A percentile compares a stretch with the other conserved stretches of the same genome.
phyloP scores from a whole-genome alignment of 92 coral and sea anemone genomes.

The Porites lobata region DNA sequence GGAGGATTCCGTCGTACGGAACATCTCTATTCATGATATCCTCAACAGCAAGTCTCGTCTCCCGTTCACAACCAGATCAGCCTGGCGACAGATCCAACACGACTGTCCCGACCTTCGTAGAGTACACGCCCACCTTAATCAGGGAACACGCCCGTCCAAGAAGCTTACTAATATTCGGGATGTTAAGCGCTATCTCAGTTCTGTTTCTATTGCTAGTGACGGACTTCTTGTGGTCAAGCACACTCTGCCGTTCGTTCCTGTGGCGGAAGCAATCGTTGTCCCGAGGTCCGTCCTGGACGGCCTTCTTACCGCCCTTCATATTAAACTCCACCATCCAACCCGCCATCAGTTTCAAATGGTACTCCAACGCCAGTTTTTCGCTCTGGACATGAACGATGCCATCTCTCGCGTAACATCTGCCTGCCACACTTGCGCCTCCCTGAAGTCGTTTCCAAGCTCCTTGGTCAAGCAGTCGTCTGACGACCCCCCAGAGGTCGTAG shows the following conservation, averaged over 20 bases:
- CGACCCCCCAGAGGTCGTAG: conserved; percentile 46
- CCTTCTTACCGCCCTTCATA: conserved; percentile 56
- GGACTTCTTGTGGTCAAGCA: conserved; percentile 46
- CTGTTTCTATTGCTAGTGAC: conserved; percentile 31
- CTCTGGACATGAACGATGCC: conserved; percentile 48
- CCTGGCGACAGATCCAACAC: conserved; percentile 56
- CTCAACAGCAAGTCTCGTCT: conserved; percentile 29
- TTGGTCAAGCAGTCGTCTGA: not conserved
- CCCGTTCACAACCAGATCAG: conserved; percentile 24
- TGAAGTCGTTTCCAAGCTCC: too few species aligned
- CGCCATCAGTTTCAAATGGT: conserved; percentile 35
- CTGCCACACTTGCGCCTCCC: too few species aligned
- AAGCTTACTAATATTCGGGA: conserved; percentile 17
- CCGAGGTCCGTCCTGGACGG: conserved; percentile 37
- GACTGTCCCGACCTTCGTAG: too few species aligned
- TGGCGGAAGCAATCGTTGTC: conserved; percentile 29
- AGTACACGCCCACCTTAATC: conserved; percentile 4
- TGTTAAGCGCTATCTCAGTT: conserved; percentile 12
- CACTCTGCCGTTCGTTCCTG: too few species aligned
- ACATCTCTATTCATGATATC: not conserved
- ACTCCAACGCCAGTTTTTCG: conserved; percentile 37
- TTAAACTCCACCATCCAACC: conserved; percentile 42
- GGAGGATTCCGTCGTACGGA: conserved; percentile 53
- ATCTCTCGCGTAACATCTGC: conserved; percentile 19
- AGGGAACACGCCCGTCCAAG: conserved; percentile 42